These are phyloP conservation scores for Ceratina calcarata DNA, from an alignment of 1,140 invertebrate genomes.

Conservation along the genomic window DNA sequence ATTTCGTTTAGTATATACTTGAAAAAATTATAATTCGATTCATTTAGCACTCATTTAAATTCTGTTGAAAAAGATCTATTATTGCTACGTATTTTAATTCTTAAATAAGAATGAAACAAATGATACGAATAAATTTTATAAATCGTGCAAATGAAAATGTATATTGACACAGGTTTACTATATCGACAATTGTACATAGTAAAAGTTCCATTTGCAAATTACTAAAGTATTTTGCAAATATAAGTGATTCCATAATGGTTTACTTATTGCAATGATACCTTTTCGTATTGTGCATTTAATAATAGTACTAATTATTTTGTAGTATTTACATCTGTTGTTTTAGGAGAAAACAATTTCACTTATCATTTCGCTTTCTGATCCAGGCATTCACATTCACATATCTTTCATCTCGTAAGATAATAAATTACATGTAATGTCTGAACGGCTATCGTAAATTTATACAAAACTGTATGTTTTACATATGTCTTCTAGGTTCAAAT, in stretches of 20 bases:
- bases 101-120: not conserved
- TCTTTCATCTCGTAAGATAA: not conserved
- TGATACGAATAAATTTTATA: not conserved
- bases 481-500: constrained; percentile 34
- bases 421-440: constrained; percentile 1
- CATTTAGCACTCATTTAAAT: constrained; percentile 3
- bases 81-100: not conserved
- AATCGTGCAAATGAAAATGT: constrained; percentile 12
- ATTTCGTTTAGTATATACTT: constrained; percentile 23
- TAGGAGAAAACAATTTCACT: not conserved
- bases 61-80: not conserved
- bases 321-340: constrained; percentile 3
- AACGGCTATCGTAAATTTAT: constrained; percentile 15
- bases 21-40: constrained; percentile 3
- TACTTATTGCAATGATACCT: not conserved
- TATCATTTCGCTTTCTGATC: not conserved
- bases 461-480: not conserved
- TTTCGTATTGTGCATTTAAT: not conserved
- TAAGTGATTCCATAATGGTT: constrained; percentile 2
- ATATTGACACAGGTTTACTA: constrained; percentile 28
- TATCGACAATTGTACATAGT: constrained; percentile 33
- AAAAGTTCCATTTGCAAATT: constrained; percentile 1
- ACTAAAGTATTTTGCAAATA: not conserved
- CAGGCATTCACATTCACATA: not conserved
- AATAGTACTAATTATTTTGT: not conserved